A percentile compares a stretch with the other conserved stretches of the same genome.
Conservation (phyloP, 1,140 invertebrate genomes). For the Plectrocnemia conspersa region DNA sequence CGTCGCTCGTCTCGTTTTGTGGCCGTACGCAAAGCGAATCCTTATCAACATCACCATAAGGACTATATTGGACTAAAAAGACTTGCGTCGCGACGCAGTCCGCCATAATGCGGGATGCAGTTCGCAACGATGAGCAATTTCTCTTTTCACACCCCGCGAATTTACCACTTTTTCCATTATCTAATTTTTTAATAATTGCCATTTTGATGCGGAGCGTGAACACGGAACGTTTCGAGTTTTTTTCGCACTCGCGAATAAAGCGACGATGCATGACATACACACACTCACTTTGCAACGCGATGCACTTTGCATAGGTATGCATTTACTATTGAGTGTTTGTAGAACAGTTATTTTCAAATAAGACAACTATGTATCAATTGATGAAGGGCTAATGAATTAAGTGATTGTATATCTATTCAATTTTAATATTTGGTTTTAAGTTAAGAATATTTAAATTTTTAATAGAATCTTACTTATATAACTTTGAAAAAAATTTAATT, state of each 20-base stretch:
- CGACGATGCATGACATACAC: too few relatives aligned
- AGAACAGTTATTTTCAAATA: too few relatives aligned
- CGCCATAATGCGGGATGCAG: slow-evolving; percentile 15
- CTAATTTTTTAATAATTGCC: slow-evolving; percentile 36
- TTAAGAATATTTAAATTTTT: too few relatives aligned
- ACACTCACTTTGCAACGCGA: too few relatives aligned
- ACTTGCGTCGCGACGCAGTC: not conserved
- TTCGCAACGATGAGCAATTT: slow-evolving; percentile 34
- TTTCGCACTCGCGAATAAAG: not conserved
- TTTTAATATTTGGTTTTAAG: too few relatives aligned
- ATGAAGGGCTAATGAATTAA: too few relatives aligned
- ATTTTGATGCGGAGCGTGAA: slow-evolving; percentile 31
- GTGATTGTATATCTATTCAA: too few relatives aligned
- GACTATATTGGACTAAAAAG: not conserved
- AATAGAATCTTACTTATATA: too few relatives aligned
- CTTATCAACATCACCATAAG: slow-evolving; percentile 3
- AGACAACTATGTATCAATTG: too few relatives aligned
- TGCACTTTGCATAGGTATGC: too few relatives aligned
- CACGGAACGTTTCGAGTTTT: slow-evolving; percentile 10
- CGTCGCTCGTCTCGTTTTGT: not conserved
- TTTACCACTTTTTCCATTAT: slow-evolving; percentile 35
- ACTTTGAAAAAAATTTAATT: too few relatives aligned
- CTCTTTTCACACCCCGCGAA: slow-evolving; percentile 27
- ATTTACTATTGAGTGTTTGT: too few relatives aligned
- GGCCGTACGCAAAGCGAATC: not conserved